These are phyloP conservation scores for Agelastica alni DNA, from an alignment of 2,888 invertebrate genomes.

Conservation along the genomic window DNA sequence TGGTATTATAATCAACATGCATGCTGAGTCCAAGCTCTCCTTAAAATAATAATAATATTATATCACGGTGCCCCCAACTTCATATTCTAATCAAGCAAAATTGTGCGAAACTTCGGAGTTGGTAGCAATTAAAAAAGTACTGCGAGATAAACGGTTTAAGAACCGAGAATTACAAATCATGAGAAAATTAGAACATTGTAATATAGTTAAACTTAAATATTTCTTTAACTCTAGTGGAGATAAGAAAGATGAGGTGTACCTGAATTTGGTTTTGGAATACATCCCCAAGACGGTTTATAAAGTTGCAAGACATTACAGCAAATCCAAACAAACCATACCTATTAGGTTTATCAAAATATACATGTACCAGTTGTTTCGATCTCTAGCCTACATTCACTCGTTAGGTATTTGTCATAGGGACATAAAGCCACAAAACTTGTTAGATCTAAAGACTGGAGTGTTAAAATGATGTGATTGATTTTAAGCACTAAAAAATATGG, in stretches of 20 bases:
- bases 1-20: too few relatives aligned
- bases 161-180: conserved; percentile 99
- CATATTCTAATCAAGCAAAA: conserved; percentile 98
- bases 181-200: conserved; percentile 99
- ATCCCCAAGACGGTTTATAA: conserved; percentile 99
- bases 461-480: conserved; percentile 99
- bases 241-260: conserved; percentile 99
- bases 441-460: conserved; percentile 97
- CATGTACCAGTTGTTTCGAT: conserved; percentile 99
- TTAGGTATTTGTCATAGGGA: conserved; percentile 99
- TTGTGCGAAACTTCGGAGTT: conserved; percentile 94
- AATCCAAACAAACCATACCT: conserved; percentile 99
- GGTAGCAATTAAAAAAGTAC: conserved; percentile 99
- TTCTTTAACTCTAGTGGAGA: conserved; percentile 99
- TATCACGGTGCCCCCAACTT: too few relatives aligned
- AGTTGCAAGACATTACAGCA: conserved; percentile 99
- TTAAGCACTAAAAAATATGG: too few relatives aligned
- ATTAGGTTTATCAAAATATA: conserved; percentile 99
- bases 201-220: conserved; percentile 99
- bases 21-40: too few relatives aligned
- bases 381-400: conserved; percentile 98
- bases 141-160: conserved; percentile 99
- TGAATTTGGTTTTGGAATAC: conserved; percentile 99
- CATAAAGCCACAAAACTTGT: conserved; percentile 98
- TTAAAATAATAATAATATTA: too few relatives aligned